Conservation (phyloP, 2,113 vertebrate species). For the Hypanus sabinus region DNA sequence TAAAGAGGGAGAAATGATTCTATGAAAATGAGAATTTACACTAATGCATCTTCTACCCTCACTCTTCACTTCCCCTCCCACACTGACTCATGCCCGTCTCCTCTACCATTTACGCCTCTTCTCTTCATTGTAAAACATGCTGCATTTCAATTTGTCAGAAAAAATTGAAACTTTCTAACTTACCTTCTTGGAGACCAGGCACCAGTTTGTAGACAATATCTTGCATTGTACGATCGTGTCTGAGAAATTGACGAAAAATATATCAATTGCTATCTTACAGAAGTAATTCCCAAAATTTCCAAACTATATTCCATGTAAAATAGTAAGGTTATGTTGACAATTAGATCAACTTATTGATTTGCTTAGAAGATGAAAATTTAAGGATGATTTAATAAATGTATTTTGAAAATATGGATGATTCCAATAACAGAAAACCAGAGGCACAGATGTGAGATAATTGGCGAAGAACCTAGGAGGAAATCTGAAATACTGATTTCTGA, state of each 20-base stretch:
- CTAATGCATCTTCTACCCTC: no score
- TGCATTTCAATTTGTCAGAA: background rate
- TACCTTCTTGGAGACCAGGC: conserved; percentile 95
- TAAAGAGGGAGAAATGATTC: no score
- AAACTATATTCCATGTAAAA: background rate
- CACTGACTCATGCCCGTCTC: no score
- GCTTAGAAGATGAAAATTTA: background rate
- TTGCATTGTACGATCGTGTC: conserved; percentile 99
- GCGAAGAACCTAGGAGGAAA: background rate
- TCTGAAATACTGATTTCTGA: background rate
- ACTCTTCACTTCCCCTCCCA: no score
- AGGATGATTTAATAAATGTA: background rate
- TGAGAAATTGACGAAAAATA: conserved; percentile 48
- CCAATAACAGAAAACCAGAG: background rate
- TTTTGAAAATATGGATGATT: background rate
- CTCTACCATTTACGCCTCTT: no score
- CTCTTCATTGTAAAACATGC: no score
- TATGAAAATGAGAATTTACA: no score
- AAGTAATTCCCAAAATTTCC: background rate
- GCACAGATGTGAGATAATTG: background rate
- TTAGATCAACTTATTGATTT: background rate
- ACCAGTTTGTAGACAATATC: conserved; percentile 99
- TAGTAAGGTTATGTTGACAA: background rate
- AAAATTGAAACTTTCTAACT: conserved; percentile 42
- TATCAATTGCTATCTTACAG: background rate